phyloP scores from a whole-genome alignment of 1,140 invertebrate species.

The Ditylenchus dipsaci region DNA sequence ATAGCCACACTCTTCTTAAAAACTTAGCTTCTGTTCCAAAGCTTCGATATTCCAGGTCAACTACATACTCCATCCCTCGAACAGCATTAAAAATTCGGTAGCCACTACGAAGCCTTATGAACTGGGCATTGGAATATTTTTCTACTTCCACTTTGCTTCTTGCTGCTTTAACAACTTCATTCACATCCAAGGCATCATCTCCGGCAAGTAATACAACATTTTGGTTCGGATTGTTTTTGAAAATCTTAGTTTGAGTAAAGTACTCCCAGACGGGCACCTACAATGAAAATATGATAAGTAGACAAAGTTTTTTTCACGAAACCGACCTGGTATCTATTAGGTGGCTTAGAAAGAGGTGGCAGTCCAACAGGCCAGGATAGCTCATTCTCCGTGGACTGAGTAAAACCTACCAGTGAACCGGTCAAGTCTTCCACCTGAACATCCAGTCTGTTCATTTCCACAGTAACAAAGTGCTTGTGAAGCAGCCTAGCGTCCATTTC shows the following conservation, averaged over 20 bases:
- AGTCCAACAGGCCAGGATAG: constrained; percentile 45
- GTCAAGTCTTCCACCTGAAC: constrained; percentile 30
- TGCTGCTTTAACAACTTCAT: constrained; percentile 40
- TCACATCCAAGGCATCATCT: constrained; percentile 45
- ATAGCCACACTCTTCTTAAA: constrained; percentile 39
- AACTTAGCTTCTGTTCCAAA: neutral
- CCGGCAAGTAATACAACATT: constrained; percentile 44
- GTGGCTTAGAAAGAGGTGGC: constrained; percentile 32
- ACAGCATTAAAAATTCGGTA: constrained; percentile 50
- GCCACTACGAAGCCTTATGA: constrained; percentile 43
- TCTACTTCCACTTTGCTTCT: constrained; percentile 25
- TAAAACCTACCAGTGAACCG: neutral
- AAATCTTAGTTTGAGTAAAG: constrained; percentile 50
- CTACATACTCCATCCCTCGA: constrained; percentile 56
- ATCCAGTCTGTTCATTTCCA: constrained; percentile 46
- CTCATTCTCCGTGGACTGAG: neutral
- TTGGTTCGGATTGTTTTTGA: constrained; percentile 53
- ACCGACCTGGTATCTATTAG: constrained; percentile 50
- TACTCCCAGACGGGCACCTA: constrained; percentile 53
- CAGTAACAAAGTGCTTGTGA: constrained; percentile 51
- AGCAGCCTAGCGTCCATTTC: constrained; percentile 48
- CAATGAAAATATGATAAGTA: constrained; percentile 2
- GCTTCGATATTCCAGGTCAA: constrained; percentile 49
- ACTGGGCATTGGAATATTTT: constrained; percentile 14
- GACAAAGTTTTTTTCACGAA: neutral